A percentile compares a stretch with the other conserved stretches of the same genome.
These are phyloP conservation scores for Mechanitis messenoides DNA, from an alignment of 2,888 invertebrate species.

Conservation along the genomic window DNA sequence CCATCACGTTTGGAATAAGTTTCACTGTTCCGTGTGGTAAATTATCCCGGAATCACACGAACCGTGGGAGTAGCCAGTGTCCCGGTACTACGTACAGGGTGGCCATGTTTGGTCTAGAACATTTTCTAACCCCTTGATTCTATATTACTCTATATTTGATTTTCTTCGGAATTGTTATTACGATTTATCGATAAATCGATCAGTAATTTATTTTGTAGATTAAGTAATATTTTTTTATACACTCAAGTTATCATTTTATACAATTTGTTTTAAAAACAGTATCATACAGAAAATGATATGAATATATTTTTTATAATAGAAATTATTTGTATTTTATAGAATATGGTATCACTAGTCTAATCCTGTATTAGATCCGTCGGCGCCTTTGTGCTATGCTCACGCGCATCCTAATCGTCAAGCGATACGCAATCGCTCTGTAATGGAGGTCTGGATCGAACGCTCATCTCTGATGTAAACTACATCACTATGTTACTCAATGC, in stretches of 20 bases:
- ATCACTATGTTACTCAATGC: background rate
- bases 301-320: background rate
- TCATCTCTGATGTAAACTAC: constrained; percentile 19
- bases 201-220: no score
- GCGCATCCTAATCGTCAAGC: constrained; percentile 54
- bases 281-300: no score
- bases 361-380: constrained; percentile 57
- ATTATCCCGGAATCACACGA: constrained; percentile 32
- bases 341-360: constrained; percentile 29
- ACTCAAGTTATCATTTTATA: no score
- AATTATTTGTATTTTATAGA: constrained; percentile 8
- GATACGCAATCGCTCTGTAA: constrained; percentile 62
- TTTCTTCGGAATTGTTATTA: no score
- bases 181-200: no score
- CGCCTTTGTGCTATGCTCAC: constrained; percentile 57
- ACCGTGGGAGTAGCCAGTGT: constrained; percentile 42
- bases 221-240: no score
- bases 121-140: no score
- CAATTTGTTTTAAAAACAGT: no score
- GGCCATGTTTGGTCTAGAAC: constrained; percentile 9
- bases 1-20: constrained; percentile 21
- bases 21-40: constrained; percentile 26
- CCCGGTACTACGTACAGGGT: constrained; percentile 34
- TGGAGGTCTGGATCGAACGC: constrained; percentile 33
- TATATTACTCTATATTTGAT: no score